Evolutionary conservation across 53 echinoderm and acorn worm species (phyloP), one percentile per base, ranked within the genome.

Genomic region (Stichopus horrens): DNA sequence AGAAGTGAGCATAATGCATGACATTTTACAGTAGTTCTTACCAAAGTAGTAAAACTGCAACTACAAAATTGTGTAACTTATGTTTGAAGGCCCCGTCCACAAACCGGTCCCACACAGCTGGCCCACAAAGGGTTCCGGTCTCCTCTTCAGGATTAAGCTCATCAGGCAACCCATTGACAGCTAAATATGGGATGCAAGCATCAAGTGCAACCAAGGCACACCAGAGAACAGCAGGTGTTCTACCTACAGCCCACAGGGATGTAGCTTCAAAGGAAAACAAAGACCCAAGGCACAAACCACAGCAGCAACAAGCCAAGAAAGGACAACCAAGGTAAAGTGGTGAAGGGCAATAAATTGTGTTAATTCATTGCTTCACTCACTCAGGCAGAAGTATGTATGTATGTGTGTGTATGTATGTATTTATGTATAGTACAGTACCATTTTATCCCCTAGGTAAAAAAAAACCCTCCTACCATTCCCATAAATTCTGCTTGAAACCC

Each of bases 81-180:
- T 37, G 2, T 20, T 71, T 71, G 57, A 7, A 81, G 81, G 81
- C 58, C 10, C 81, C 81, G 8, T 81, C 81, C 4, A 58, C 81
- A 56, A 81, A 81, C 58, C 81, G 81, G 7, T 21, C 81, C 56
- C 10, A 56, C 21, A 51, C 81, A 57, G 53, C 81, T n/a, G 81
- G 81, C 6, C 81, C 81, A 7, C 56, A 81, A n/a, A 56, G 81
- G 57, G 81, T 81, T 51, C 58, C 57, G 18, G 23, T 81, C 56
- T n/a, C 81, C 5, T 56, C 81, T 4, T 81, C 81, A 56, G 81
- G 81, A 9, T 4, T 57, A 58, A 81, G 57, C 58, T 55, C 81
- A 4, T 78, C 78, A 18, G 55, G 55, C 55, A 55, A 53, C 5
- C 79, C 52, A 4, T 19, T 79, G 54, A 9, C 79, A 53, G 81